Percentiles rank a stretch among this genome's conserved stretches.
phyloP scores from a whole-genome alignment of 2,113 vertebrate genomes.

The Tetrax tetrax region DNA sequence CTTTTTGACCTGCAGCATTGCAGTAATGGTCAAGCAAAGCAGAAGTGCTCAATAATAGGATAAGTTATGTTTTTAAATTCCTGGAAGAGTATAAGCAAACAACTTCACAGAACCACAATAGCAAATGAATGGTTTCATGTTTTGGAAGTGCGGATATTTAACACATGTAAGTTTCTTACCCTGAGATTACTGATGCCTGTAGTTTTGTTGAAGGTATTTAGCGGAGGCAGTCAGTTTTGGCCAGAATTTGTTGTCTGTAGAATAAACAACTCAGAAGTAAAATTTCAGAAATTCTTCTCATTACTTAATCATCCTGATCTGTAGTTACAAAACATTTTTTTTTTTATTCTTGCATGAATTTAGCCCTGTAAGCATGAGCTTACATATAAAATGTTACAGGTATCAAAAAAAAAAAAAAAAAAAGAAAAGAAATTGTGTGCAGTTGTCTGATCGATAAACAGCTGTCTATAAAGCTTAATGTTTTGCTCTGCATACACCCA shows the following conservation, averaged over 20 bases:
- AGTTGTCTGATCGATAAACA: neutral
- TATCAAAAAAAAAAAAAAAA: neutral
- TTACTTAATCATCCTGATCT: conserved; percentile 31
- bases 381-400: neutral
- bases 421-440: neutral
- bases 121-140: neutral
- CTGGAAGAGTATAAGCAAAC: neutral
- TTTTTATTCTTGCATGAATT: conserved; percentile 63
- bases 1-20: neutral
- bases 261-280: conserved; percentile 12
- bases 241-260: conserved; percentile 28
- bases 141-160: conserved; percentile 34
- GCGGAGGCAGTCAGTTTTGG: conserved; percentile 46
- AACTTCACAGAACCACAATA: neutral
- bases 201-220: conserved; percentile 51
- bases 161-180: conserved; percentile 18
- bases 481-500: neutral
- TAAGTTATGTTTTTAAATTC: neutral
- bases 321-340: neutral
- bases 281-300: conserved; percentile 42
- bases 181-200: conserved; percentile 30
- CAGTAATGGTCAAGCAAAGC: neutral
- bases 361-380: conserved; percentile 47
- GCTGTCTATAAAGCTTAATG: neutral
- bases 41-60: neutral